Evolutionary conservation across 1,140 invertebrate genomes (phyloP), one percentile per base, ranked within the genome.

Genomic region (Harlomillsia oculata): DNA sequence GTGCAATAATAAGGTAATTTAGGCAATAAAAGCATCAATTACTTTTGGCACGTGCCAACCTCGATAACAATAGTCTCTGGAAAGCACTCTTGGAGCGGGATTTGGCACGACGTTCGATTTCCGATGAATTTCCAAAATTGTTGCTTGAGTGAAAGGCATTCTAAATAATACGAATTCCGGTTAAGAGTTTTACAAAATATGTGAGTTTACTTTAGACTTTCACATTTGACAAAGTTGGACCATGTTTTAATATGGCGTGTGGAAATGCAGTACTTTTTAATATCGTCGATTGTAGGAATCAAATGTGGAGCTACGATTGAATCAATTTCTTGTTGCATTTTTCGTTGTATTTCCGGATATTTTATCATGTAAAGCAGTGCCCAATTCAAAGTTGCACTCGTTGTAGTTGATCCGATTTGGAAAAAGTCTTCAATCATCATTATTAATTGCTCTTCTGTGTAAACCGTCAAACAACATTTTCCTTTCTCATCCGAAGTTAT

Each of bases 351-450:
- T 16, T 85, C 76, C n/a, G 83, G 87, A 67, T 85, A 77, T 37
- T 81, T 69, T 1, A 89, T 77, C 54, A 92, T 70, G 60, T 85
- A 82, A 46, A 89, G 77, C 44, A 92, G 82, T 36, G 80, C 78
- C 67, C 87, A 88, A 20, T 80, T 78, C 61, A 89, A 72, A 21
- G 80, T 80, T 66, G 87, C 87, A 28, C 78, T 81, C 1, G 86
- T 87, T 0, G 87, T 89, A 70, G 89, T 85, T 0, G 85, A 83
- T 1, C 85, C 86, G 21, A 84, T 86, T 71, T 87, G 82, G 49
- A 69, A 65, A 11, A 69, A 48, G 49, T 69, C 67, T 37, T 36
- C 56, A 25, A 59, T 56, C 32, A 64, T 43, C 5, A 59, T 59
- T n/a, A 60, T 20, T 5, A 68, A 41, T 49, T 68, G 66, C 1